Evolutionary conservation across 1,140 invertebrate genomes (phyloP).

Genomic region (Drosophila seguyi): DNA sequence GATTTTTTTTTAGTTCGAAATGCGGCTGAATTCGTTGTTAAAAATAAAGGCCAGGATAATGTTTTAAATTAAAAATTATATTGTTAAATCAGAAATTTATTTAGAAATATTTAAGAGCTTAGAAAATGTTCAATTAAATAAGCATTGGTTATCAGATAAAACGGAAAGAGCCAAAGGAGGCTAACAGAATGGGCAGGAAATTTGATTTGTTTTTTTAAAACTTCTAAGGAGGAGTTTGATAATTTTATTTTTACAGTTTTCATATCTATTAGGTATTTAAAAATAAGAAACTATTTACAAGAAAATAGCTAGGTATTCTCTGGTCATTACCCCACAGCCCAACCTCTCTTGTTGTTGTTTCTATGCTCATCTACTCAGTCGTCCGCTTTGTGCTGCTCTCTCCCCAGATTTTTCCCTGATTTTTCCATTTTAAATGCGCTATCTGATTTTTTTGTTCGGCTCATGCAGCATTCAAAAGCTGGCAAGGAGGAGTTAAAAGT

Average conservation of each 20-base stretch:
- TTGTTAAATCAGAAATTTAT: no score
- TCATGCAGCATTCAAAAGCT: constrained; percentile 77
- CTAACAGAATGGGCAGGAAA: neutral
- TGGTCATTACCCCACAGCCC: neutral
- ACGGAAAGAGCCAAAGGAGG: neutral
- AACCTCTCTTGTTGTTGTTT: constrained; percentile 20
- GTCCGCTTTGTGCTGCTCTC: constrained; percentile 69
- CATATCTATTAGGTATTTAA: no score
- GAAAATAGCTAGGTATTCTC: neutral
- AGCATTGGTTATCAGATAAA: accelerated
- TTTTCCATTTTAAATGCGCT: constrained; percentile 77
- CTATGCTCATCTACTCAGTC: constrained; percentile 71
- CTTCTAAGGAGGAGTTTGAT: neutral
- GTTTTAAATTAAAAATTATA: neutral
- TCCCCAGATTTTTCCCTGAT: constrained; percentile 12
- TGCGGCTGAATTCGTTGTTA: no score
- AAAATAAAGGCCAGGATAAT: neutral
- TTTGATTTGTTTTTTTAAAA: neutral
- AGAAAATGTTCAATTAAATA: neutral
- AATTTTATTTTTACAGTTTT: neutral
- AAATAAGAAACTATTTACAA: neutral
- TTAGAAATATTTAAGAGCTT: accelerated
- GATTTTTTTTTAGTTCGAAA: neutral
- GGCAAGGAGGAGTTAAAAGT: constrained; percentile 67
- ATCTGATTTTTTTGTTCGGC: constrained; percentile 75